These are phyloP conservation scores for Ictidomys tridecemlineatus DNA, from an alignment of 2,113 vertebrate species.

Conservation along the genomic window DNA sequence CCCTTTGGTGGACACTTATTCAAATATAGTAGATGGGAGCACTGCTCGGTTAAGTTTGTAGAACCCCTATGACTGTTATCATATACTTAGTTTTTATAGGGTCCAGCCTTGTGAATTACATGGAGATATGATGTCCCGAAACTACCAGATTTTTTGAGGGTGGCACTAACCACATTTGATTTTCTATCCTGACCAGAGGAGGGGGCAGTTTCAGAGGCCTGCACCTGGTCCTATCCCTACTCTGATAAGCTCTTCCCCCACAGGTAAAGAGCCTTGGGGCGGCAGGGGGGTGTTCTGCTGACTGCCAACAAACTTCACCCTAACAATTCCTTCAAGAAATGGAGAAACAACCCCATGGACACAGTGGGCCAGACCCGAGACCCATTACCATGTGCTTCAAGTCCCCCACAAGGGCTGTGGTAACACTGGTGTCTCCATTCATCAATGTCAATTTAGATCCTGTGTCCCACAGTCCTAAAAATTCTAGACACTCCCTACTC, in stretches of 20 bases:
- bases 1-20: not conserved
- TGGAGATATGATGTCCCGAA: not conserved
- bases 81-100: not conserved
- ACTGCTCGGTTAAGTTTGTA: not conserved
- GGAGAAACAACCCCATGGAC: not conserved
- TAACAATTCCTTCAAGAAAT: not conserved
- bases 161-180: not conserved
- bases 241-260: not conserved
- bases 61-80: not conserved
- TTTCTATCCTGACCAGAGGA: not conserved
- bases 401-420: not conserved
- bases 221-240: not conserved
- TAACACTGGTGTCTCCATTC: not conserved
- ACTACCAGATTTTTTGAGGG: not conserved
- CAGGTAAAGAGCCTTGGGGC: not conserved
- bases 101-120: not conserved
- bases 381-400: not conserved
- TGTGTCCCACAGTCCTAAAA: not conserved
- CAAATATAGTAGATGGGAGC: not conserved
- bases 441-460: not conserved
- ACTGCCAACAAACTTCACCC: not conserved
- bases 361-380: too few species aligned
- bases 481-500: rapidly evolving
- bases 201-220: not conserved
- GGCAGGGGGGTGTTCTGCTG: not conserved